Base-by-base conservation (phyloP, 2,113 vertebrate species). In the Athene noctua region DNA sequence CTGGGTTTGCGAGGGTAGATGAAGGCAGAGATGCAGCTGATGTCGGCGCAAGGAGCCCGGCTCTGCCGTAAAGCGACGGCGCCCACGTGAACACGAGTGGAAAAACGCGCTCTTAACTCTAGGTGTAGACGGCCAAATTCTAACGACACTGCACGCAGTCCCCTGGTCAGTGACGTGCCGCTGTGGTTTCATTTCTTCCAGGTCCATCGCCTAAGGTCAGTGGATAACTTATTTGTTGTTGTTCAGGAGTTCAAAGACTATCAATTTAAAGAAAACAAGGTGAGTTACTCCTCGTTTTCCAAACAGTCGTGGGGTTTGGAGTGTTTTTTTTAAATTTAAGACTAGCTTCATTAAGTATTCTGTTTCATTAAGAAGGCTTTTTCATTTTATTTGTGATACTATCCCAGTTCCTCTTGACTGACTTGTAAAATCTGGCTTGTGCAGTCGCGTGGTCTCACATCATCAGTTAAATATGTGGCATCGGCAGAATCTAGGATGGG, bases 221-320 rank as follows among this genome's bases (percentile, higher is more conserved):
- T 99, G 91, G 99, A 99, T 97, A 99, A 99, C 84, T 97, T 99
- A 51, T 99, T 99, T 97, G 99, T 99, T 42, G 99, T 99, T 15
- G 98, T 99, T 75, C 95, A 99, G 70, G 98, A 99, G 73, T 99
- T 99, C 97, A 98, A 98, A 73, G 98, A 99, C 86, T 99, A 99
- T 59, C 98, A 97, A 6, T 99, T 99, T 89, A 99, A 99, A 97
- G 98, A 98, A 71, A 98, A 95, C 66, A 99, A 99, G 99, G 99
- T 99, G 97, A 97, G 96, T 32, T 59, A 6, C 57, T 23, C 9
- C 5, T 58, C n/a, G 2, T 6, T 61, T 67, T 59, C 13, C 20
- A 13, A 0, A 21, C 11, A 2, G 15, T 4, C 30, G 2, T 42
- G n/a, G 21, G 8, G 6, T 34, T 68, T 51, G 49, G 17, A 7